Evolutionary conservation across 2,113 vertebrate genomes (phyloP).

Genomic region (Hippocampus abdominalis): DNA sequence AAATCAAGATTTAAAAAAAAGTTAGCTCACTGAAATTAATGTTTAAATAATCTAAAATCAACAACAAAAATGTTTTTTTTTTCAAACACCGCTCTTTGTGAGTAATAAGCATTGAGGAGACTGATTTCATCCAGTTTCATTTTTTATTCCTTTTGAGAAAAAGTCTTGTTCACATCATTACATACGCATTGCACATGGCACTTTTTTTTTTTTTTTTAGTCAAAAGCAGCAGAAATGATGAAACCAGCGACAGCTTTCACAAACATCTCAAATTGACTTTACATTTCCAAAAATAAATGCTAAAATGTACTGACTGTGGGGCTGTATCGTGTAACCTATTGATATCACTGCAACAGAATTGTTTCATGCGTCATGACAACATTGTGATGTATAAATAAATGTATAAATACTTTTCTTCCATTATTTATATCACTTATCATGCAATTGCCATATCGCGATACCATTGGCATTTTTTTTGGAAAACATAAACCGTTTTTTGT

Average conservation of each 20-base stretch:
- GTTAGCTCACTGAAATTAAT: too few species aligned
- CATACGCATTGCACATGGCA: slow-evolving; percentile 61
- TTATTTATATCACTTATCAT: too few species aligned
- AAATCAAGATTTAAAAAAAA: neutral
- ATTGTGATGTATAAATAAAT: neutral
- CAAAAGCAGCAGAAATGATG: slow-evolving; percentile 53
- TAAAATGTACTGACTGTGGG: neutral
- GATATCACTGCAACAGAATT: neutral
- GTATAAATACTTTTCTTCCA: neutral
- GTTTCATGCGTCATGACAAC: neutral
- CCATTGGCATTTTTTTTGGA: too few species aligned
- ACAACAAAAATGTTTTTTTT: too few species aligned
- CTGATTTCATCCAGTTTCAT: slow-evolving; percentile 43
- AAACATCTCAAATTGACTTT: slow-evolving; percentile 12
- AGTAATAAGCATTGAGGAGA: neutral
- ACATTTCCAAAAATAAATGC: neutral
- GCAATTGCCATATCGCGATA: too few species aligned
- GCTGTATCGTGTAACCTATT: neutral
- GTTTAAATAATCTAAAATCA: too few species aligned
- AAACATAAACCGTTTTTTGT: too few species aligned
- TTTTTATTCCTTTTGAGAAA: slow-evolving; percentile 64
- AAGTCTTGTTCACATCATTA: slow-evolving; percentile 53
- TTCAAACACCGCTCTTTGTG: neutral
- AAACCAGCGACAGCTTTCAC: slow-evolving; percentile 40
- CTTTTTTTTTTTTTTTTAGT: neutral